These are phyloP conservation scores for Orthosia gracilis DNA, from an alignment of 2,888 invertebrate genomes.

Conservation along the genomic window DNA sequence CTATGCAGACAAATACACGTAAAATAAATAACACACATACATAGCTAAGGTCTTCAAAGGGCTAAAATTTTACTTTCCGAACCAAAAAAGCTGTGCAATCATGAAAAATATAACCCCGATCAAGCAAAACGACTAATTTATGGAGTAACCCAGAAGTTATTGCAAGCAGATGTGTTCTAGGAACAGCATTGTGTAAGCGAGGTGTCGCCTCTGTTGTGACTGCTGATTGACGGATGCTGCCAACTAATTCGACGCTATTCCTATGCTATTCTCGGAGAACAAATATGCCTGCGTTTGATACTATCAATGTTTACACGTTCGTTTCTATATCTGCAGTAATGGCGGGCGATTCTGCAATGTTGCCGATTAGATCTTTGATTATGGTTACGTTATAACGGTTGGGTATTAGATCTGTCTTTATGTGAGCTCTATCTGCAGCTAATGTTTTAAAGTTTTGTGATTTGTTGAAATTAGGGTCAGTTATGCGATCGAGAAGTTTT, in stretches of 20 bases:
- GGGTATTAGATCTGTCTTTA: constrained; percentile 38
- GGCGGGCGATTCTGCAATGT: constrained; percentile 48
- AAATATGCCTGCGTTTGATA: constrained; percentile 67
- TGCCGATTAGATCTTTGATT: constrained; percentile 58
- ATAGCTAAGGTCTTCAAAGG: neutral
- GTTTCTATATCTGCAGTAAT: constrained; percentile 55
- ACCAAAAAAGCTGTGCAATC: neutral
- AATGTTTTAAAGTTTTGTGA: constrained; percentile 2
- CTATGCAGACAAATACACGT: no score
- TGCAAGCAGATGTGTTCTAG: constrained; percentile 75
- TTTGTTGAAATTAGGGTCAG: neutral
- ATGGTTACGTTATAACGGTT: constrained; percentile 38
- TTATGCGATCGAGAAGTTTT: neutral
- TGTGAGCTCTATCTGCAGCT: constrained; percentile 11
- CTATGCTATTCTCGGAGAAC: constrained; percentile 72
- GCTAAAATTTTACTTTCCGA: neutral
- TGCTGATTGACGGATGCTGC: constrained; percentile 87
- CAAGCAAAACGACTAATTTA: constrained; percentile 10
- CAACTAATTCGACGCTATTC: constrained; percentile 64
- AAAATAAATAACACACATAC: no score
- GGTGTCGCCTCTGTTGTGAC: constrained; percentile 84
- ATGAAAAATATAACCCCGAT: neutral
- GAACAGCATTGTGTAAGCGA: constrained; percentile 73
- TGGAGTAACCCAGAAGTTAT: constrained; percentile 19
- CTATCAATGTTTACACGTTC: constrained; percentile 62